phyloP scores from a whole-genome alignment of 1,140 invertebrate species.

The Drosophila novamexicana region DNA sequence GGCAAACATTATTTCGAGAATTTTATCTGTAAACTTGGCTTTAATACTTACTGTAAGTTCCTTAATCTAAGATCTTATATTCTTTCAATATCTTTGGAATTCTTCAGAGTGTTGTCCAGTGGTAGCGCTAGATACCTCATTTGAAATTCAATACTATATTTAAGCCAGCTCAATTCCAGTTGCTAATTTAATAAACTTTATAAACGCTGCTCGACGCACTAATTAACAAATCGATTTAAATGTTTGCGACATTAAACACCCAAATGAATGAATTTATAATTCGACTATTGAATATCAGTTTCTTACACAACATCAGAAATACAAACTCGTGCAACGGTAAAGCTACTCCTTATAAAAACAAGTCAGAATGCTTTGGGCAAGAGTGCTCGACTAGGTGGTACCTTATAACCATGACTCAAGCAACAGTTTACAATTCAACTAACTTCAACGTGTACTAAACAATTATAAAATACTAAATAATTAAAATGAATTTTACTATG shows the following conservation, averaged over 20 bases:
- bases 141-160: neutral
- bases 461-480: too few relatives aligned
- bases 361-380: neutral
- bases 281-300: conserved; percentile 6
- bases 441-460: too few relatives aligned
- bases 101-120: neutral
- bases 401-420: neutral
- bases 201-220: neutral
- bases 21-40: too few relatives aligned
- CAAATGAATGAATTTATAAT: conserved; percentile 41
- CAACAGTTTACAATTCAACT: too few relatives aligned
- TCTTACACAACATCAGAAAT: neutral
- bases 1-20: too few relatives aligned
- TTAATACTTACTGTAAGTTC: too few relatives aligned
- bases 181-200: neutral
- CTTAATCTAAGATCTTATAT: too few relatives aligned
- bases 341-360: neutral
- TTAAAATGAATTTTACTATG: too few relatives aligned
- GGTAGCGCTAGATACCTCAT: neutral
- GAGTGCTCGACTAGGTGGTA: neutral
- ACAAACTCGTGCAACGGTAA: neutral
- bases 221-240: conserved; percentile 41
- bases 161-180: neutral
- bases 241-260: conserved; percentile 26
- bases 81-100: neutral